phyloP scores from a whole-genome alignment of 2,113 vertebrate genomes.

The Malurus elegans region DNA sequence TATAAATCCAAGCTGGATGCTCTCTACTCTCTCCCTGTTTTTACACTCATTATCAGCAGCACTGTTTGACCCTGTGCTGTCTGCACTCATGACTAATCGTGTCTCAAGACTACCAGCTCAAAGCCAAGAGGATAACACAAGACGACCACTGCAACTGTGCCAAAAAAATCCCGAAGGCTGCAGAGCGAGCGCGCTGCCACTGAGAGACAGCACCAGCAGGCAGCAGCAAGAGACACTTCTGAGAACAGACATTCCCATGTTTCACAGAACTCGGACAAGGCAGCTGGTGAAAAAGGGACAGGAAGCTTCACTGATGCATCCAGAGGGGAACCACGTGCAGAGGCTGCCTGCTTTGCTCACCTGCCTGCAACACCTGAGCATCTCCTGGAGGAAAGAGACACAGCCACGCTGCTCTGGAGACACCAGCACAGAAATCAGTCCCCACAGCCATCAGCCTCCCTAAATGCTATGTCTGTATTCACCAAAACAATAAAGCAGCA shows the following conservation, averaged over 20 bases:
- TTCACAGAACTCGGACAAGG: background rate
- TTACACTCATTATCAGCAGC: background rate
- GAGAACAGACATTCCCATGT: background rate
- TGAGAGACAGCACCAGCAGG: slow-evolving; percentile 5
- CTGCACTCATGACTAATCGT: background rate
- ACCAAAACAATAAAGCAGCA: background rate
- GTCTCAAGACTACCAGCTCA: background rate
- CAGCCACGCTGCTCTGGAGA: background rate
- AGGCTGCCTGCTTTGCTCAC: background rate
- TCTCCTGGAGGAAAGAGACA: background rate
- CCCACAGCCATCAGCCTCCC: background rate
- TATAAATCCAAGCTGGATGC: background rate
- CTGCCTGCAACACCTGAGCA: background rate
- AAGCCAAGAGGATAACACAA: slow-evolving; percentile 26
- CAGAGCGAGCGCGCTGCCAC: background rate
- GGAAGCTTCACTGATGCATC: background rate
- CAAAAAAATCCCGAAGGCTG: slow-evolving; percentile 1
- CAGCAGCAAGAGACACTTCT: background rate
- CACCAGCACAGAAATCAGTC: background rate
- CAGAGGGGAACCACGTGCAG: background rate
- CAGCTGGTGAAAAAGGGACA: background rate
- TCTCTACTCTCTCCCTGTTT: background rate
- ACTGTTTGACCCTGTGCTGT: background rate
- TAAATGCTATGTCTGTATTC: background rate
- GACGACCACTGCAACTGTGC: background rate